Percentiles rank a stretch among this genome's conserved stretches.
These are phyloP conservation scores for Galaxias olidus DNA, from an alignment of 2,797 vertebrate genomes.

Conservation along the genomic window DNA sequence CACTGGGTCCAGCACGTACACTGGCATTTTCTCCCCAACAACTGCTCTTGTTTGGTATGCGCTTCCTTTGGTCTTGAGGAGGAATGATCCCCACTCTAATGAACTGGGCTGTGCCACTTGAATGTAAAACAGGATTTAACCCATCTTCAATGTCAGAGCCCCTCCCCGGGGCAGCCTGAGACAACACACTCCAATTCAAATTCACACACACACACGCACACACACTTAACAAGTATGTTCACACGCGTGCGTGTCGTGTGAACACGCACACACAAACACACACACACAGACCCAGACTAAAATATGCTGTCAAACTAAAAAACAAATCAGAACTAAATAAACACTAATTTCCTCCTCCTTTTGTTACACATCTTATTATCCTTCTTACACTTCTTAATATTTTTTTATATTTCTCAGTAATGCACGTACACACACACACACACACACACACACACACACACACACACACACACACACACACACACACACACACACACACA, in stretches of 20 bases:
- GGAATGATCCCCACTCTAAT: conserved; percentile 88
- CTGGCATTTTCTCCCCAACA: conserved; percentile 82
- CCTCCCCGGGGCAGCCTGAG: conserved; percentile 80
- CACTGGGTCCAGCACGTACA: conserved; percentile 56
- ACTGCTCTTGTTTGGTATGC: conserved; percentile 85
- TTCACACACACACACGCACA: conserved; percentile 13
- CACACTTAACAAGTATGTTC: too few species aligned
- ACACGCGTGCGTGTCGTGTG: too few species aligned
- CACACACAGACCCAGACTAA: conserved; percentile 14
- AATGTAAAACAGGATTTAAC: conserved; percentile 89
- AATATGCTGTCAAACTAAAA: conserved; percentile 17
- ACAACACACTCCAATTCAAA: conserved; percentile 66
- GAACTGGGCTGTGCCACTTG: conserved; percentile 83
- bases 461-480: not conserved
- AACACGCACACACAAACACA: not conserved
- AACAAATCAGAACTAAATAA: conserved; percentile 26
- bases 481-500: not conserved
- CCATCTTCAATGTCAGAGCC: conserved; percentile 87
- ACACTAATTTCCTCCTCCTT: not conserved
- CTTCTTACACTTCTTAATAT: too few species aligned
- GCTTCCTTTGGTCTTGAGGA: conserved; percentile 83
- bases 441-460: not conserved
- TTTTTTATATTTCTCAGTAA: not conserved
- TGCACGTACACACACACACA: conserved; percentile 3
- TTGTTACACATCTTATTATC: too few species aligned